Percentiles rank a stretch among this genome's conserved stretches.
phyloP scores from a whole-genome alignment of 2,797 vertebrate genomes.

The Thalassophryne amazonica region DNA sequence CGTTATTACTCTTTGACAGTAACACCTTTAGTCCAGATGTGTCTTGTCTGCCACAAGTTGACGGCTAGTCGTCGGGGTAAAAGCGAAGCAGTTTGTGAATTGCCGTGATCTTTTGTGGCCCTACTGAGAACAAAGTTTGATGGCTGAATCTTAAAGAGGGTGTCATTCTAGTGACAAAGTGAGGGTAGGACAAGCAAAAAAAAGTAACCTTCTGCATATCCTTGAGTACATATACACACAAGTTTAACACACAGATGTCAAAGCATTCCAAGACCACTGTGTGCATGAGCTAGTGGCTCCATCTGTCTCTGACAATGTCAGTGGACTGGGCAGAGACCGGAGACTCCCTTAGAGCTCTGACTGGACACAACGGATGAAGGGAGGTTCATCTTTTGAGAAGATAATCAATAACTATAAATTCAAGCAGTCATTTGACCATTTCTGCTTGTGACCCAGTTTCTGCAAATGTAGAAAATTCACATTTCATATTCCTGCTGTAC shows the following conservation, averaged over 20 bases:
- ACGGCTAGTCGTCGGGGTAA: slow-evolving; percentile 17
- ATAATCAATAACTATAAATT: slow-evolving; percentile 49
- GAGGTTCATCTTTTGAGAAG: slow-evolving; percentile 40
- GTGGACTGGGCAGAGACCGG: slow-evolving; percentile 20
- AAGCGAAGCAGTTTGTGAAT: slow-evolving; percentile 27
- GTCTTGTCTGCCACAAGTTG: slow-evolving; percentile 15
- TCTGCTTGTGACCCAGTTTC: slow-evolving; percentile 9
- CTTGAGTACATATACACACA: no score
- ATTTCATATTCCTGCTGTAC: neutral
- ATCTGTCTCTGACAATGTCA: neutral
- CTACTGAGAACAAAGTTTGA: slow-evolving; percentile 1
- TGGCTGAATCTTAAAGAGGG: slow-evolving; percentile 7
- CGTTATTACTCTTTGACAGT: slow-evolving; percentile 17
- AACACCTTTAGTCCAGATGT: slow-evolving; percentile 68
- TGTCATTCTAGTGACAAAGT: neutral
- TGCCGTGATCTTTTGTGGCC: slow-evolving; percentile 32
- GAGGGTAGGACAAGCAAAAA: neutral
- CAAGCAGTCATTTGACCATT: slow-evolving; percentile 10
- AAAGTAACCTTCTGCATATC: no score
- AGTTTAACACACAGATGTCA: slow-evolving; percentile 6
- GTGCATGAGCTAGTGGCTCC: neutral
- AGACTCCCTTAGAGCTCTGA: slow-evolving; percentile 46
- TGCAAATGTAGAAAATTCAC: slow-evolving; percentile 18
- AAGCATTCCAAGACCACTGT: neutral
- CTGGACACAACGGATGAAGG: slow-evolving; percentile 19